Evolutionary conservation across 2,797 vertebrate species (phyloP).

Genomic region (Enteromius paludinosus): DNA sequence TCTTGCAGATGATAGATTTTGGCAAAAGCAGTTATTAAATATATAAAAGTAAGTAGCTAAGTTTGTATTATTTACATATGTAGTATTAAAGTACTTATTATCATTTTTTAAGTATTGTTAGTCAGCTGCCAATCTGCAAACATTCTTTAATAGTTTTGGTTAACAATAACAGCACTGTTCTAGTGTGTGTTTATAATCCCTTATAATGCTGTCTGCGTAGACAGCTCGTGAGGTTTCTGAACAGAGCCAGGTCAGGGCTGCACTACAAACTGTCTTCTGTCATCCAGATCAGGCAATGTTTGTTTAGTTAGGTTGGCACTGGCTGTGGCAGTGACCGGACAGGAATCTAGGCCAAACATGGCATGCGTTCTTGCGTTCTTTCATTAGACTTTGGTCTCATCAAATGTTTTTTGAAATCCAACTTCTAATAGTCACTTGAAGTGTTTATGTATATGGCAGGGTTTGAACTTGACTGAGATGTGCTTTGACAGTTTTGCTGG

Average conservation of each 20-base stretch:
- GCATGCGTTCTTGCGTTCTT: constrained; percentile 12
- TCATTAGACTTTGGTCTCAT: constrained; percentile 25
- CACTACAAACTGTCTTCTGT: constrained; percentile 38
- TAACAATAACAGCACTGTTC: neutral
- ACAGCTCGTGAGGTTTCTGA: neutral
- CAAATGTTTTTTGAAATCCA: neutral
- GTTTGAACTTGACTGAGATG: neutral
- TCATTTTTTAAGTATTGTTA: neutral
- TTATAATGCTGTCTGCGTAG: neutral
- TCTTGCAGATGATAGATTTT: neutral
- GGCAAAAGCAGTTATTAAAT: neutral
- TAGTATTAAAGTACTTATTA: neutral
- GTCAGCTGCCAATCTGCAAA: too few species aligned
- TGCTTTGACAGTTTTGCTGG: constrained; percentile 1
- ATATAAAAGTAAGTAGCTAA: neutral
- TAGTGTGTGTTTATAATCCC: neutral
- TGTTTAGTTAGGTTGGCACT: constrained; percentile 42
- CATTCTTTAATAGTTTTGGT: neutral
- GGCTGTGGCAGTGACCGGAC: neutral
- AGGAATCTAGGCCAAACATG: constrained; percentile 4
- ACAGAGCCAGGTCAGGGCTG: constrained; percentile 6
- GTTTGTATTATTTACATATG: neutral
- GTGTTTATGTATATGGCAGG: constrained; percentile 3
- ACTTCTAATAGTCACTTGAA: constrained; percentile 22
- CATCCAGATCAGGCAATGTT: constrained; percentile 13